phyloP scores from a whole-genome alignment of 2,113 vertebrate genomes.

The Malaclemys terrapin region DNA sequence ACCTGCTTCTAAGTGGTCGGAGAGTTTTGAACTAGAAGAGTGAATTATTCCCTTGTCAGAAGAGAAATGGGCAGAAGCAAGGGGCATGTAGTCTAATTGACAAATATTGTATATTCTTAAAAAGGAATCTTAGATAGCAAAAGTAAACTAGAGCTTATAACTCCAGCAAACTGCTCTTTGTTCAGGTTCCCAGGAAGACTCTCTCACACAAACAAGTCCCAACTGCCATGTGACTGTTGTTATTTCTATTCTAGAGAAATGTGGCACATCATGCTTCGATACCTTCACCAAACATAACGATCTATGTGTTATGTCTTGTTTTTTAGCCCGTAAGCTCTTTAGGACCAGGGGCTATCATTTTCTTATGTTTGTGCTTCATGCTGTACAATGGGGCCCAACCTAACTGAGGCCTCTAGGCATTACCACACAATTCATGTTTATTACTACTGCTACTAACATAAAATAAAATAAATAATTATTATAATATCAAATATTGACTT shows the following conservation, averaged over 20 bases:
- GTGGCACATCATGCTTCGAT: not conserved
- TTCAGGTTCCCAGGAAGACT: not conserved
- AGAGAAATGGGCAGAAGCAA: slow-evolving; percentile 30
- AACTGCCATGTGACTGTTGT: not conserved
- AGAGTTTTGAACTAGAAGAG: slow-evolving; percentile 47
- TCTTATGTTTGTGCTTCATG: not conserved
- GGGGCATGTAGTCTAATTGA: slow-evolving; percentile 25
- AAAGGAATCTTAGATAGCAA: slow-evolving; percentile 39
- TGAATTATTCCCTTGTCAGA: slow-evolving; percentile 30
- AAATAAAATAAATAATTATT: not conserved
- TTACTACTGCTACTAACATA: not conserved
- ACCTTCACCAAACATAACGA: not conserved
- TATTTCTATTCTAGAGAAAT: not conserved
- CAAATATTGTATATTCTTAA: slow-evolving; percentile 12
- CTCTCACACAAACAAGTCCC: not conserved
- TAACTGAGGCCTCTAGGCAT: not conserved
- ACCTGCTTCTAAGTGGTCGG: not conserved
- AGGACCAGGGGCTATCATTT: not conserved
- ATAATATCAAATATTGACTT: not conserved
- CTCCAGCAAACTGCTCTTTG: not conserved
- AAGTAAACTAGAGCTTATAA: slow-evolving; percentile 34
- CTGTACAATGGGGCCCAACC: not conserved
- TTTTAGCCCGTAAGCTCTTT: not conserved
- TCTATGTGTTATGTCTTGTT: rapidly evolving
- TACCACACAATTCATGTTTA: not conserved